phyloP scores from a whole-genome alignment of 2,888 invertebrate species.

The Prionchulus punctatus region DNA sequence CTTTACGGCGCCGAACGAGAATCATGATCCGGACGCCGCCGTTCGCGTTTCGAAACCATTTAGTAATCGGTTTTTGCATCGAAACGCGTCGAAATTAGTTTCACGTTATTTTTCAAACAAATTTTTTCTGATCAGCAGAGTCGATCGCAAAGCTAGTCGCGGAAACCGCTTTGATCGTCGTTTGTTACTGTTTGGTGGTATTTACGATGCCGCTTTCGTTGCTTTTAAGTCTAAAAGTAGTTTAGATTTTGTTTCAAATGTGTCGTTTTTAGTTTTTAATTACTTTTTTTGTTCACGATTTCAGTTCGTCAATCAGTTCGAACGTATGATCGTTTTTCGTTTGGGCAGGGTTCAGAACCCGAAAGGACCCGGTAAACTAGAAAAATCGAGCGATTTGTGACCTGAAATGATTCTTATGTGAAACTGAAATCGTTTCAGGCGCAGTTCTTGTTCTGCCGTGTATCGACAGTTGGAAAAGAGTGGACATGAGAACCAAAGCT shows the following conservation, averaged over 20 bases:
- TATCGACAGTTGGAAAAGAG: slow-evolving; percentile 32
- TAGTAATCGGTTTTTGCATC: no score
- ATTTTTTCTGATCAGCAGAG: not conserved
- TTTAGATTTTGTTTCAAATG: not conserved
- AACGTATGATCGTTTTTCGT: slow-evolving; percentile 27
- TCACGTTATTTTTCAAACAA: no score
- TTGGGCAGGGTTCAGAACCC: slow-evolving; percentile 24
- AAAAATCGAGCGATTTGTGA: not conserved
- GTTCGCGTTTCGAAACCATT: no score
- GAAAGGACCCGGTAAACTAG: slow-evolving; percentile 18
- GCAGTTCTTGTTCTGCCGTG: slow-evolving; percentile 35
- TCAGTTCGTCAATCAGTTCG: slow-evolving; percentile 23
- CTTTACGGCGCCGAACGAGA: not conserved
- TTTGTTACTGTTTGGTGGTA: slow-evolving; percentile 19
- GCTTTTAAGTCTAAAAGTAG: slow-evolving; percentile 23
- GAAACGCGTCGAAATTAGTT: no score
- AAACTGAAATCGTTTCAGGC: no score
- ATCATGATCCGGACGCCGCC: not conserved
- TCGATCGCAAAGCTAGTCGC: not conserved
- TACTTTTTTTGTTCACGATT: no score
- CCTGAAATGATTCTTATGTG: not conserved
- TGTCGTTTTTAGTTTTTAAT: no score
- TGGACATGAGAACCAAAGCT: slow-evolving; percentile 36
- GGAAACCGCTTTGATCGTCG: slow-evolving; percentile 13
- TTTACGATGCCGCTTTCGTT: slow-evolving; percentile 26